Evolutionary conservation across 2,797 vertebrate species (phyloP).

Genomic region (Oreochromis mossambicus): DNA sequence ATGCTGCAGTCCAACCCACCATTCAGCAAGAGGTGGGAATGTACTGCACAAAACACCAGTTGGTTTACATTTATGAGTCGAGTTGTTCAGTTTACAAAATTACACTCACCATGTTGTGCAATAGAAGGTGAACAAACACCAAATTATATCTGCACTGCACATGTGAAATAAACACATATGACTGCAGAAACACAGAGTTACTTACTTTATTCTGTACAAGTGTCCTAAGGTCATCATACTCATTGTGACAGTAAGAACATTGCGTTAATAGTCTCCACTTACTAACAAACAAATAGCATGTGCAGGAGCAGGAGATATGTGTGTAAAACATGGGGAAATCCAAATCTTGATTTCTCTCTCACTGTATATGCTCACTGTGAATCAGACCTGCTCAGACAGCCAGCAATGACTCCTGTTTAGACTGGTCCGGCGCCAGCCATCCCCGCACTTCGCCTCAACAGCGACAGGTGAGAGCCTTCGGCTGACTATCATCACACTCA

Average conservation of each 20-base stretch:
- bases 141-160: not conserved
- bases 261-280: not conserved
- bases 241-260: not conserved
- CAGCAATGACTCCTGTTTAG: conserved; percentile 70
- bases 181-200: not conserved
- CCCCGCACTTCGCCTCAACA: conserved; percentile 45
- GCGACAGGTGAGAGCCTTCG: conserved; percentile 74
- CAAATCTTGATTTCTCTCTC: conserved; percentile 15
- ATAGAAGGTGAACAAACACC: not conserved
- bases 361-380: conserved; percentile 29
- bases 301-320: not conserved
- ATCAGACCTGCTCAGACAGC: conserved; percentile 70
- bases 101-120: not conserved
- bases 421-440: conserved; percentile 73
- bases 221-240: not conserved
- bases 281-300: not conserved
- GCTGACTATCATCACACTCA: conserved; percentile 65
- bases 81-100: not conserved
- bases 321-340: not conserved
- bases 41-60: conserved; percentile 1
- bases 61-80: not conserved
- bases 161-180: not conserved
- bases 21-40: not conserved
- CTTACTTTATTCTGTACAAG: not conserved
- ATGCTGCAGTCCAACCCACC: not conserved